These are phyloP conservation scores for Dendropsophus ebraccatus DNA, from an alignment of 2,113 vertebrate genomes.

Conservation along the genomic window DNA sequence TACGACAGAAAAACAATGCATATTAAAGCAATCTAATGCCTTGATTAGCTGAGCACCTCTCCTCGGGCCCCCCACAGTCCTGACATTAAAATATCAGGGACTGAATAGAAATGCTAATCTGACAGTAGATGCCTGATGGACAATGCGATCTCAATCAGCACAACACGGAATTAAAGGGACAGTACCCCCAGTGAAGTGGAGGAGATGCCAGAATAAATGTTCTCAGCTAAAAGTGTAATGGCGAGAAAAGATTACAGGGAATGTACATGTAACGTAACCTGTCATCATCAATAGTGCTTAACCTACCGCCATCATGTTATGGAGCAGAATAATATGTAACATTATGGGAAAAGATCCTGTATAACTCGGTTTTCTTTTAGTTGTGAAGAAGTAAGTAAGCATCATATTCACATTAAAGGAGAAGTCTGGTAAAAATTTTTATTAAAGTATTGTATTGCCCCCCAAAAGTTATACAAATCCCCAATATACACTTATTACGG, in stretches of 20 bases:
- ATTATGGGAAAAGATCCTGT: too few species aligned
- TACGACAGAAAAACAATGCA: constrained; percentile 57
- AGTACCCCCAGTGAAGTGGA: background rate
- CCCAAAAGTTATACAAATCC: too few species aligned
- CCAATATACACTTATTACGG: too few species aligned
- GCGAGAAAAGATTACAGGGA: background rate
- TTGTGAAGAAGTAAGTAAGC: too few species aligned
- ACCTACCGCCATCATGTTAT: too few species aligned
- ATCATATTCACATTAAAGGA: too few species aligned
- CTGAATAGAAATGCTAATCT: constrained; percentile 53
- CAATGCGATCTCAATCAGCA: constrained; percentile 36
- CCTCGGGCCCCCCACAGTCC: constrained; percentile 36
- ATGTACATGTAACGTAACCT: background rate
- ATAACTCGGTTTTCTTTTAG: too few species aligned
- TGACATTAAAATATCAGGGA: constrained; percentile 56
- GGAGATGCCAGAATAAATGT: too few species aligned
- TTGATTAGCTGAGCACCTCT: constrained; percentile 60
- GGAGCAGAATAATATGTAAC: too few species aligned
- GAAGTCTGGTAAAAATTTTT: too few species aligned
- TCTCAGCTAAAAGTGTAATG: background rate
- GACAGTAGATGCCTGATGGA: constrained; percentile 46
- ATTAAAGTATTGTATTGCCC: too few species aligned
- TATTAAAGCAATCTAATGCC: constrained; percentile 57
- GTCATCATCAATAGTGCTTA: too few species aligned
- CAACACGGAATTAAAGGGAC: constrained; percentile 25